Evolutionary conservation across 2,113 vertebrate species (phyloP).

Genomic region (Falcunculus frontatus): DNA sequence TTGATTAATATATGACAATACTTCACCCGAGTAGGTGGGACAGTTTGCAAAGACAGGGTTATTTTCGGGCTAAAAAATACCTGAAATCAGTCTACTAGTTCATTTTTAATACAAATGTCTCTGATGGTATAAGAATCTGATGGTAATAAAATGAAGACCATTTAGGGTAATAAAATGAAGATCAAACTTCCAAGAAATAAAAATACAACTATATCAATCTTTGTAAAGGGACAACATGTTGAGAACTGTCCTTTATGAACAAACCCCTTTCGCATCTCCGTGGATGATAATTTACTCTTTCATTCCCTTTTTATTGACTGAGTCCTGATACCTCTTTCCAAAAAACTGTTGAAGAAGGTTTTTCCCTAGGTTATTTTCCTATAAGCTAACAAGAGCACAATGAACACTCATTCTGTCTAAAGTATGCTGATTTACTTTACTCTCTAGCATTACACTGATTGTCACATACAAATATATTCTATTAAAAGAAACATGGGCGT

Average conservation of each 20-base stretch:
- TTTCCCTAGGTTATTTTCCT: not conserved
- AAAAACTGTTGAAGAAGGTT: not conserved
- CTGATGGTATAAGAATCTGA: not conserved
- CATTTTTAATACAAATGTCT: not conserved
- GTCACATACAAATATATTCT: not conserved
- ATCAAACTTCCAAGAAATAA: not conserved
- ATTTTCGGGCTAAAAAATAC: not conserved
- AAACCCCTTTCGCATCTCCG: not conserved
- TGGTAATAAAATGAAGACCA: not conserved
- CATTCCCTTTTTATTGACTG: not conserved
- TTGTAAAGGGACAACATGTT: not conserved
- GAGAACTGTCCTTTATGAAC: not conserved
- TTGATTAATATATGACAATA: not conserved
- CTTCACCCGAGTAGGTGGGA: not conserved
- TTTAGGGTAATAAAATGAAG: not conserved
- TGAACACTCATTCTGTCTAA: not conserved
- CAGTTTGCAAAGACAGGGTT: not conserved
- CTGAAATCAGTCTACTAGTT: not conserved
- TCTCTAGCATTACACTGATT: not conserved
- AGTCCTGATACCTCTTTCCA: not conserved
- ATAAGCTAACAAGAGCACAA: not conserved
- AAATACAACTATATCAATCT: not conserved
- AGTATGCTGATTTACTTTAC: not conserved
- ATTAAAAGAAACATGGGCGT: not conserved
- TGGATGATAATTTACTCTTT: not conserved